Conservation (phyloP, 2,113 vertebrate genomes). For the Cololabis saira region DNA sequence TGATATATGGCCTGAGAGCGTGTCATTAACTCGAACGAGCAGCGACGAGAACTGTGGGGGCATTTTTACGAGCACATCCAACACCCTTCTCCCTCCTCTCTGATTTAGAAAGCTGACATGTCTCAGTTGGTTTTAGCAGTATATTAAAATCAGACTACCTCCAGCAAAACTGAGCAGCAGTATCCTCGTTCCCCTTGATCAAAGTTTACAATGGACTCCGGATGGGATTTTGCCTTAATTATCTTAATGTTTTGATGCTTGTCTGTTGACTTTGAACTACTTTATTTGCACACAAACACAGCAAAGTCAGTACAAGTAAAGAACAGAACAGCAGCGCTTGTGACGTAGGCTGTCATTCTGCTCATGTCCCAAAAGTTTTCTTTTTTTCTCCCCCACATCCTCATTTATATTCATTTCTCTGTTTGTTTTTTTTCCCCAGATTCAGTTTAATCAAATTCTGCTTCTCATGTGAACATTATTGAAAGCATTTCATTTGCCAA, state of each 20-base stretch:
- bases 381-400: constrained; percentile 11
- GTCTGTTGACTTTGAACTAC: constrained; percentile 21
- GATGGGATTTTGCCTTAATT: constrained; percentile 9
- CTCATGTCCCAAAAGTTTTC: constrained; percentile 29
- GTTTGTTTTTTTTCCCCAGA: constrained; percentile 65
- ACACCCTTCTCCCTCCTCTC: constrained; percentile 37
- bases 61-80: constrained; percentile 60
- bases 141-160: constrained; percentile 63
- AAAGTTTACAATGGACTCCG: not conserved
- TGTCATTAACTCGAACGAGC: constrained; percentile 72
- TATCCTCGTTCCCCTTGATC: constrained; percentile 5
- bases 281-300: constrained; percentile 50
- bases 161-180: constrained; percentile 21
- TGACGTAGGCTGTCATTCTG: constrained; percentile 35
- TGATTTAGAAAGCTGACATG: constrained; percentile 73
- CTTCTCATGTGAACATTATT: constrained; percentile 72
- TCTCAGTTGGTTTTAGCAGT: constrained; percentile 57
- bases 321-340: constrained; percentile 2
- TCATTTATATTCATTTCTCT: constrained; percentile 58
- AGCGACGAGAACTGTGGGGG: constrained; percentile 50
- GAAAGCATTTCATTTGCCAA: constrained; percentile 76
- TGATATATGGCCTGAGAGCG: constrained; percentile 61
- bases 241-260: constrained; percentile 18
- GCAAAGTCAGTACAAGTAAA: constrained; percentile 10
- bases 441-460: constrained; percentile 72